These are phyloP conservation scores for Schlechtendalia chinensis DNA, from an alignment of 1,140 invertebrate genomes.

Conservation along the genomic window DNA sequence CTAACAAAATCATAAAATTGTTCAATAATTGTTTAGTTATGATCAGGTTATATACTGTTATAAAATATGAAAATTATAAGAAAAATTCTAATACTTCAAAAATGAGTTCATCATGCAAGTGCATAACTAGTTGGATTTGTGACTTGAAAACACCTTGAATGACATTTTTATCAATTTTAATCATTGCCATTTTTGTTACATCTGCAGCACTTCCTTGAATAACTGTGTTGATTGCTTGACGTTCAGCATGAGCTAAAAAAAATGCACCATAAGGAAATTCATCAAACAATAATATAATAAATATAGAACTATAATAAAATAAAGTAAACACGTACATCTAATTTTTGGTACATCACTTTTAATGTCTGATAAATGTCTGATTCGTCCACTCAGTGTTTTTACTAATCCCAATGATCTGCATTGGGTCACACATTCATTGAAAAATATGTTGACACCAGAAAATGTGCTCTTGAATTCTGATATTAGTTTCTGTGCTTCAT, in stretches of 20 bases:
- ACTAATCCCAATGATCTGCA: constrained; percentile 76
- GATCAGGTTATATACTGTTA: too few relatives aligned
- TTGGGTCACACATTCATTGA: constrained; percentile 65
- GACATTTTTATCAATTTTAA: constrained; percentile 64
- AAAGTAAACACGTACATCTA: constrained; percentile 59
- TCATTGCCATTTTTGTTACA: constrained; percentile 87
- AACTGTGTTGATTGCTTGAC: constrained; percentile 92
- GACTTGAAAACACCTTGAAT: constrained; percentile 51
- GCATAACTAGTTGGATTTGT: constrained; percentile 70
- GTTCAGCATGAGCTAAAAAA: constrained; percentile 75
- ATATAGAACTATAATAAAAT: not conserved
- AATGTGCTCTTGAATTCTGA: constrained; percentile 81
- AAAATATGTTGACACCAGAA: constrained; percentile 67
- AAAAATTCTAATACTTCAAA: constrained; percentile 72
- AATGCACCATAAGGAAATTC: constrained; percentile 43
- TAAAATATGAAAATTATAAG: too few relatives aligned
- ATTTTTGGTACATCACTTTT: constrained; percentile 63
- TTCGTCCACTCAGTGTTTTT: constrained; percentile 75
- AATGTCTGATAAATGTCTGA: constrained; percentile 77
- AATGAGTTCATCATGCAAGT: constrained; percentile 95
- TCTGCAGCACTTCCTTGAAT: constrained; percentile 96
- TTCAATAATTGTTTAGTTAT: not conserved
- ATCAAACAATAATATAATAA: not conserved
- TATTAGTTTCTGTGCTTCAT: constrained; percentile 77
- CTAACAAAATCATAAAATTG: constrained; percentile 53